Base-by-base conservation (phyloP, 2,888 invertebrate species). In the Drosophila ustulata region DNA sequence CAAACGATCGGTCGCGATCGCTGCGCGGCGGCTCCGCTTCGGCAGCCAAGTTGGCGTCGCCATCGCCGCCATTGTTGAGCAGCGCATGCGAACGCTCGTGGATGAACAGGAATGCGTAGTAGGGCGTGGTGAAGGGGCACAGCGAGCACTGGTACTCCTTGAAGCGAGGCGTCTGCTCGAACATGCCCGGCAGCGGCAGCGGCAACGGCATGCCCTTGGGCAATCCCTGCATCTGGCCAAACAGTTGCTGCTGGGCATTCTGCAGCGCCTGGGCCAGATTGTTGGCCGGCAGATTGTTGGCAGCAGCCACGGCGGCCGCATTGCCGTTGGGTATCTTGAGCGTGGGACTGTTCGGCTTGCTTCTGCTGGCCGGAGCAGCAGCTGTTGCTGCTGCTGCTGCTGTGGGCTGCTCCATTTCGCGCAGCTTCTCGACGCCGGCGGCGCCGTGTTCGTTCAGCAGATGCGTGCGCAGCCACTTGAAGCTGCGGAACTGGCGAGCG, bases 101-200 rank as follows among this genome's bases (percentile, higher is more conserved):
- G 55, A 98, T 96, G 92, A 97, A 97, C 80, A 98, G 94, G 89
- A 98, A 97, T 59, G 98, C 97, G 86, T 98, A 94, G 90, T 97
- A 96, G 75, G 97, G 96, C 39, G 98, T 98, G 46, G 96, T 95
- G 92, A 98, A 98, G 61, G 96, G 95, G 92, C 98, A 98, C 91
- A 96, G 95, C 46, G 97, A 96, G 93, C 98, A 98, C 76, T 96
- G 96, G 93, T 98, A 98, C 71, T 95, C 95, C 92, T 97, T 96
- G 76, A 95, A 90, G 11, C 90, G 90, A 0, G 90, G 82, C 37
- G 90, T 82, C 66, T 85, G 90, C 56, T 91, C 90, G 57, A 91
- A 91, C 78, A 91, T 87, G 18, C 85, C 80, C 0, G 90, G 87
- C 46, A 88, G 9, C 0, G 90, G 85, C 57, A 82, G 30, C 0